These are phyloP conservation scores for Tetropium fuscum DNA, from an alignment of 2,888 invertebrate species.

Conservation along the genomic window DNA sequence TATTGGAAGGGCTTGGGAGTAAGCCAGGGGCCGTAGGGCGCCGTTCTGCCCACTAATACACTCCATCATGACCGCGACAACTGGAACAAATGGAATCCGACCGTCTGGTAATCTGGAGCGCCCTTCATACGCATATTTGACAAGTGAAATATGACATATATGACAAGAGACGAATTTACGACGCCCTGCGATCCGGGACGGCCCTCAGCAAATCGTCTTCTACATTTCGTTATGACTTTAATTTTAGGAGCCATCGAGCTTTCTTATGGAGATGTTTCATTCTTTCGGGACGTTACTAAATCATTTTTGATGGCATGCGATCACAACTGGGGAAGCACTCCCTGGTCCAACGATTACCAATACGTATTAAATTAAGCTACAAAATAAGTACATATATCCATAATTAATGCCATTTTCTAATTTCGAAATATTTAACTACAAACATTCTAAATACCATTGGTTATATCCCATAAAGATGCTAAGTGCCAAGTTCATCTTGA, in stretches of 20 bases:
- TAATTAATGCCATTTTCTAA: too few species aligned
- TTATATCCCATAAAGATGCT: too few species aligned
- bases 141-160: slow-evolving; percentile 53
- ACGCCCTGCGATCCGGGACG: neutral
- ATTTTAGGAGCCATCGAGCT: slow-evolving; percentile 16
- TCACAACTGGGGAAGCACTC: too few species aligned
- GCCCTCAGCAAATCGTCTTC: slow-evolving; percentile 19
- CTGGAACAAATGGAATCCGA: slow-evolving; percentile 62
- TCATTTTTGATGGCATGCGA: too few species aligned
- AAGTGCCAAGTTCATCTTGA: too few species aligned
- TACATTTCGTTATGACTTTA: slow-evolving; percentile 10
- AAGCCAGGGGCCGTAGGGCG: slow-evolving; percentile 8
- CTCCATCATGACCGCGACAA: slow-evolving; percentile 59
- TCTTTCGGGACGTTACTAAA: too few species aligned
- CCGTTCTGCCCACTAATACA: slow-evolving; percentile 30
- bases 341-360: too few species aligned
- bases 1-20: slow-evolving; percentile 7
- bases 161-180: slow-evolving; percentile 50
- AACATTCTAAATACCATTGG: too few species aligned
- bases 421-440: too few species aligned
- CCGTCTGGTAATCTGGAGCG: slow-evolving; percentile 49
- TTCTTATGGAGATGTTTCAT: neutral
- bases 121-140: slow-evolving; percentile 56
- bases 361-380: too few species aligned
- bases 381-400: too few species aligned